Evolutionary conservation across 2,888 invertebrate species (phyloP).

Genomic region (Monochamus alternatus): DNA sequence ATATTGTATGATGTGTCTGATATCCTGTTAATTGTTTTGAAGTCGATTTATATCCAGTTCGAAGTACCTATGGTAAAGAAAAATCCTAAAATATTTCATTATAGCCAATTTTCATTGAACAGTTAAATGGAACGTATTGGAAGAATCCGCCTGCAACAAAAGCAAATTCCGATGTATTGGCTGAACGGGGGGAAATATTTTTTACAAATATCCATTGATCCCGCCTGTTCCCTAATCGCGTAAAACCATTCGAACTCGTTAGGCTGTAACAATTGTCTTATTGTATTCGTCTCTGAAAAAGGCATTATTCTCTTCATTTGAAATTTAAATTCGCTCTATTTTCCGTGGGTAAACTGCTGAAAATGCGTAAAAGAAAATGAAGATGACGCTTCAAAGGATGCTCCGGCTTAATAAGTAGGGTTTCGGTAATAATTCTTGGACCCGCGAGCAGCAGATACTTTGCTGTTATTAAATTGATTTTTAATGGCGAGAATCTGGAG

Average conservation of each 20-base stretch:
- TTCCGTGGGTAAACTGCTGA: constrained; percentile 19
- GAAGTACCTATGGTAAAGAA: background rate
- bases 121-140: background rate
- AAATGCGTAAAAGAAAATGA: constrained; percentile 35
- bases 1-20: no score
- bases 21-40: background rate
- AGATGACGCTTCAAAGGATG: constrained; percentile 33
- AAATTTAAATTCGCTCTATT: constrained; percentile 42
- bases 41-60: background rate
- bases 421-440: constrained; percentile 31
- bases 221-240: background rate
- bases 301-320: constrained; percentile 39
- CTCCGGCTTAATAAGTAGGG: constrained; percentile 31
- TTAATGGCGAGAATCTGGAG: background rate
- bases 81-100: background rate
- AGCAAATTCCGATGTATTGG: constrained; percentile 5
- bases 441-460: constrained; percentile 18
- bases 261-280: constrained; percentile 34
- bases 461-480: constrained; percentile 28
- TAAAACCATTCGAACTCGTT: constrained; percentile 13
- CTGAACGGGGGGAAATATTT: background rate
- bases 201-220: background rate
- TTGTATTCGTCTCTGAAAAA: constrained; percentile 32
- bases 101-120: background rate
- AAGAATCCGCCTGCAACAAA: background rate